Evolutionary conservation across 1,140 invertebrate species (phyloP).

Genomic region (Aphelinus atriplicis): DNA sequence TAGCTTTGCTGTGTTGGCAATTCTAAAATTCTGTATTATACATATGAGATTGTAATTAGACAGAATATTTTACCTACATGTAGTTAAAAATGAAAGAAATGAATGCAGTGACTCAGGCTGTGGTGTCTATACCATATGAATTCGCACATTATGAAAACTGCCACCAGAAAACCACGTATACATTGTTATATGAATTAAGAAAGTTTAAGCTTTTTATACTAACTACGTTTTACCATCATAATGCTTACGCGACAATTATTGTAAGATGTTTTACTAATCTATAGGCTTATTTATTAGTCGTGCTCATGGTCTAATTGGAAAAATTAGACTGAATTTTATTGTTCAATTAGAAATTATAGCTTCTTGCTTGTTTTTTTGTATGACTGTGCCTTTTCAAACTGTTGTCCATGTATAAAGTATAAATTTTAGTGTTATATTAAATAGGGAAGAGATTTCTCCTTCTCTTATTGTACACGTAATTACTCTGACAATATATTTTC

Average conservation of each 20-base stretch:
- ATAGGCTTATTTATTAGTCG: constrained; percentile 23
- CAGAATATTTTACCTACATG: constrained; percentile 9
- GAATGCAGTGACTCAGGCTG: constrained; percentile 35
- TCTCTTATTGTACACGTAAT: constrained; percentile 33
- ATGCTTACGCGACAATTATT: neutral
- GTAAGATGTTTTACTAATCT: constrained; percentile 4
- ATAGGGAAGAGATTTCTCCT: constrained; percentile 18
- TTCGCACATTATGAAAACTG: constrained; percentile 21
- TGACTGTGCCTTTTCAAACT: constrained; percentile 34
- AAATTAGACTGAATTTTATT: constrained; percentile 14
- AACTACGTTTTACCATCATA: constrained; percentile 23
- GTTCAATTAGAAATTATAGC: constrained; percentile 11
- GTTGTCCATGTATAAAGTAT: constrained; percentile 25
- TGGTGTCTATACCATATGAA: constrained; percentile 26
- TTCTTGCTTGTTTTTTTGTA: constrained; percentile 9
- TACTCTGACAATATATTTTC: constrained; percentile 37
- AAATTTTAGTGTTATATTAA: constrained; percentile 29
- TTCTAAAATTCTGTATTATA: constrained; percentile 35
- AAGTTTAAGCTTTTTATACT: constrained; percentile 35
- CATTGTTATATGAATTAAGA: constrained; percentile 25
- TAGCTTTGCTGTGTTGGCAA: constrained; percentile 8
- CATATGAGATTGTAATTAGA: constrained; percentile 23
- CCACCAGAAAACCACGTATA: constrained; percentile 15
- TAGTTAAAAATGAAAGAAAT: constrained; percentile 16
- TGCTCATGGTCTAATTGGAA: constrained; percentile 8